phyloP scores from a whole-genome alignment of 2,797 vertebrate genomes.

The Ficedula albicollis region DNA sequence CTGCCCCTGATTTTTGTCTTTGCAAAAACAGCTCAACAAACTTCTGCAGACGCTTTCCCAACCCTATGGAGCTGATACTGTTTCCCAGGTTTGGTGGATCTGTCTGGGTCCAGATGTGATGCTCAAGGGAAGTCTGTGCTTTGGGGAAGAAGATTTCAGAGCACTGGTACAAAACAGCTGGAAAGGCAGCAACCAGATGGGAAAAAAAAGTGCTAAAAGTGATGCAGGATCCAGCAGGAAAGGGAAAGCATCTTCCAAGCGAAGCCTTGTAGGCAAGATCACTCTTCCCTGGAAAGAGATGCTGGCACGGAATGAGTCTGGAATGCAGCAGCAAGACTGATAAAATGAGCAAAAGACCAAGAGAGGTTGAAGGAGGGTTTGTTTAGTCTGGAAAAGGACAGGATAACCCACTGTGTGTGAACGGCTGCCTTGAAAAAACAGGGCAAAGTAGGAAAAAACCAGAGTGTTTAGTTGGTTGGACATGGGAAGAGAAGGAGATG shows the following conservation, averaged over 20 bases:
- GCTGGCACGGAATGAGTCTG: accelerated
- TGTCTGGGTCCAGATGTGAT: accelerated
- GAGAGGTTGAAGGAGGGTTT: not conserved
- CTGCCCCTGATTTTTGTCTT: not conserved
- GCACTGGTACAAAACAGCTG: not conserved
- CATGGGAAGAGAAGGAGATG: accelerated
- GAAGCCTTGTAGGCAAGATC: not conserved
- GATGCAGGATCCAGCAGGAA: not conserved
- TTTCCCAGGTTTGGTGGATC: not conserved
- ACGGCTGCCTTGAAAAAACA: not conserved
- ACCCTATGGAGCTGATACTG: not conserved
- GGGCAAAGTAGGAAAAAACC: accelerated
- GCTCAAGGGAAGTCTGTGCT: not conserved
- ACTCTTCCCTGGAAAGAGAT: not conserved
- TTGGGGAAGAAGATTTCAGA: not conserved
- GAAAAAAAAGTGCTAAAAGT: not conserved
- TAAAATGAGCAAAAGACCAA: not conserved
- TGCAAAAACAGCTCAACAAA: not conserved
- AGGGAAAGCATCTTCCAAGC: not conserved
- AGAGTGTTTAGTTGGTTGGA: accelerated
- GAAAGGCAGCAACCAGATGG: not conserved
- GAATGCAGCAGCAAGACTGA: not conserved
- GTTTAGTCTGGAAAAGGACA: conserved; percentile 18
- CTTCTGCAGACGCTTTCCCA: not conserved
- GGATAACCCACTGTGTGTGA: not conserved